Base-by-base conservation (phyloP, 2,888 invertebrate genomes). In the Andrena bicolor region DNA sequence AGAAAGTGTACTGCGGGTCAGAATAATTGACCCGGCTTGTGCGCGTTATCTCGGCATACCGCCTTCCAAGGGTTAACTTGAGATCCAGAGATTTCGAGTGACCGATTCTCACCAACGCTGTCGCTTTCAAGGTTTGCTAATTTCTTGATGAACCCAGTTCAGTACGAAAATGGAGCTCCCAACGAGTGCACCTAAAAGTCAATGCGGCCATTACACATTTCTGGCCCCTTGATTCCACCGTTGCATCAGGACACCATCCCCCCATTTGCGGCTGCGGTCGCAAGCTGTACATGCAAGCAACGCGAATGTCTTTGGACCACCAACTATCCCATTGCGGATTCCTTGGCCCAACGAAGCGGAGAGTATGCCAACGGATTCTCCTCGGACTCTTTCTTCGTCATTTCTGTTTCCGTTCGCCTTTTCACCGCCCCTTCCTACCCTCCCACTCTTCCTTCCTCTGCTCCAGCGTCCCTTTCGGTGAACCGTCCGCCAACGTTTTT, bases 161-260 rank as follows among this genome's bases (percentile, higher is more conserved):
- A 1, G 41, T 4, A 41, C 4, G 41, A 16, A 1, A 41, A 41
- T 41, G 41, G 16, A 41, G 41, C 16, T 1, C 5, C 41, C 41
- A 41, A 41, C 41, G 41, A 41, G 16, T 41, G 41, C 16, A 4
- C 41, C 41, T 41, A 71, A 84, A 77, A 84, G 74, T 84, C 84
- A 71, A 84, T 80, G 76, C 71, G 16, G 3, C 79, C 63, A 70
- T 83, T 64, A 76, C 56, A 76, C 41, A n/a, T 13, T 10, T 6
- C 32, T 28, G 41, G 41, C 41, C 41, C 41, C 41, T 41, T 41
- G 41, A 71, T 72, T 65, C 35, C 49, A 28, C 16, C 23, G 48
- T 1, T 35, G 35, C 58, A 56, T 73, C 69, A 35, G 49, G 51
- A 26, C 68, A 35, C 4, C 20, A 13, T 32, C 51, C 30, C 30